Evolutionary conservation across 2,888 invertebrate genomes (phyloP).

Genomic region (Hirtodrosophila cameraria): DNA sequence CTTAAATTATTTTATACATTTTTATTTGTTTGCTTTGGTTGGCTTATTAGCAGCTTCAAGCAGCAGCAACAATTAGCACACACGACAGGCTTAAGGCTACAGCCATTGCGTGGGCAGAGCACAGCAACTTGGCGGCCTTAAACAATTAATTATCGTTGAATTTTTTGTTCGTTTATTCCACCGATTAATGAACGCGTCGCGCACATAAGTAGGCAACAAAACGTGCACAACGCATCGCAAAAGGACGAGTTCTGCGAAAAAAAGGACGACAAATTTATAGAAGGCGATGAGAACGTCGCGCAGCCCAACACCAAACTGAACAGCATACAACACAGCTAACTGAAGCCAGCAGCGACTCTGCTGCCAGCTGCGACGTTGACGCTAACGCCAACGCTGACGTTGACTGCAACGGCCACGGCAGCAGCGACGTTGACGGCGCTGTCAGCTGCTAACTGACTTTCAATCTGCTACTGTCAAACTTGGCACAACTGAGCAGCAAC

Average conservation of each 20-base stretch:
- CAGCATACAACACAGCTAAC: slow-evolving; percentile 31
- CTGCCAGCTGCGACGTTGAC: slow-evolving; percentile 19
- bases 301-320: slow-evolving; percentile 75
- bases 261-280: slow-evolving; percentile 12
- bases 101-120: not conserved
- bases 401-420: slow-evolving; percentile 25
- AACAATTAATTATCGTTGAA: slow-evolving; percentile 1
- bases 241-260: slow-evolving; percentile 10
- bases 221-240: slow-evolving; percentile 41
- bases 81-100: no score
- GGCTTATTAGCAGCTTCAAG: slow-evolving; percentile 47
- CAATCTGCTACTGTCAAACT: slow-evolving; percentile 41
- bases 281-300: slow-evolving; percentile 53
- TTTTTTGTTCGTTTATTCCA: slow-evolving; percentile 26
- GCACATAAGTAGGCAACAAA: slow-evolving; percentile 30
- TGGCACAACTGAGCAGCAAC: slow-evolving; percentile 19
- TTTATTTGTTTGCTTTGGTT: not conserved
- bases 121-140: not conserved
- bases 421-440: slow-evolving; percentile 4
- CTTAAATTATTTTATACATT: not conserved
- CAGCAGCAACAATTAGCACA: not conserved
- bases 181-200: slow-evolving; percentile 58
- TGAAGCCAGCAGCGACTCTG: slow-evolving; percentile 43
- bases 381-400: slow-evolving; percentile 20
- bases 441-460: slow-evolving; percentile 42